These are phyloP conservation scores for Cheilosia soror DNA, from an alignment of 2,888 invertebrate species.

Conservation along the genomic window DNA sequence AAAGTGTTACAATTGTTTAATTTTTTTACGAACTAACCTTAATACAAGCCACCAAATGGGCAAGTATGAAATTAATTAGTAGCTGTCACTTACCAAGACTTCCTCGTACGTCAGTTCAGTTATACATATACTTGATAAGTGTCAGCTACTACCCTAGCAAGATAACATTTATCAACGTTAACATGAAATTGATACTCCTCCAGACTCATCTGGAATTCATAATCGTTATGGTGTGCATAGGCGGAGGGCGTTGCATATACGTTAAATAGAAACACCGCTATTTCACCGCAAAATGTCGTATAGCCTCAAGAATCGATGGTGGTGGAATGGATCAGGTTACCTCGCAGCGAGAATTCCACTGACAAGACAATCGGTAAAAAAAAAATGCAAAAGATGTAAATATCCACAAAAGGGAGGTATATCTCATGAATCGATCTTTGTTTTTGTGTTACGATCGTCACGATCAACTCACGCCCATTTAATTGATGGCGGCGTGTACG, in stretches of 20 bases:
- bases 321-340: background rate
- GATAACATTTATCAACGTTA: no score
- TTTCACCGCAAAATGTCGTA: background rate
- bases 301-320: slow-evolving; percentile 9
- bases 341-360: background rate
- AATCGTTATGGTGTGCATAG: background rate
- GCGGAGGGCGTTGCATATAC: background rate
- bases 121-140: no score
- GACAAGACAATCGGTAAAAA: slow-evolving; percentile 28
- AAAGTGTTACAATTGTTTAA: no score
- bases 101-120: no score
- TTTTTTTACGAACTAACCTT: no score
- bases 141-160: no score
- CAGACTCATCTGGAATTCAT: no score
- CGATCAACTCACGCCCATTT: slow-evolving; percentile 32
- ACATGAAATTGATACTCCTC: no score
- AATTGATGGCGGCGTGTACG: slow-evolving; percentile 15
- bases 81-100: no score
- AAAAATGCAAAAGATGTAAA: slow-evolving; percentile 7
- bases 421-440: slow-evolving; percentile 13
- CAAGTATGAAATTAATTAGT: no score
- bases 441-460: background rate
- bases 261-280: slow-evolving; percentile 9
- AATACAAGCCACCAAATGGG: no score
- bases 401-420: background rate